These are phyloP conservation scores for Drosophila pandora DNA, from an alignment of 1,140 invertebrate genomes.

Conservation along the genomic window DNA sequence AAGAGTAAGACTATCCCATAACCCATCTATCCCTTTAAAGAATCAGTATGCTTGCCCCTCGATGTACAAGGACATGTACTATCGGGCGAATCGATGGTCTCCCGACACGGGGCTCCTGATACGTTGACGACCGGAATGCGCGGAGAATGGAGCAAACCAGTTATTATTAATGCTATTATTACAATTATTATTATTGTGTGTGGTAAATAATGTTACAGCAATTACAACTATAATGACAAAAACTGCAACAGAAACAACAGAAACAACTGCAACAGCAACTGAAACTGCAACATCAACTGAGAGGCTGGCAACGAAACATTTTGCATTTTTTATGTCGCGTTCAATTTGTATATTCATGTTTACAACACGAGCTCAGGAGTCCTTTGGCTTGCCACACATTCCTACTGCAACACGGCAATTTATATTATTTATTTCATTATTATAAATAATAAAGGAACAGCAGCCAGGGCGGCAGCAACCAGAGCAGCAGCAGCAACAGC, in stretches of 20 bases:
- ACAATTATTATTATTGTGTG: constrained; percentile 38
- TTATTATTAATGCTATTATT: constrained; percentile 29
- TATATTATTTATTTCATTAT: constrained; percentile 51
- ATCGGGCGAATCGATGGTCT: constrained; percentile 84
- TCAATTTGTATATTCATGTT: constrained; percentile 60
- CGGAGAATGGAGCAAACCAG: constrained; percentile 28
- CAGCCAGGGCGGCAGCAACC: background rate
- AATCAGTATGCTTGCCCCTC: constrained; percentile 87
- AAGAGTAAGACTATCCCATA: too few species aligned
- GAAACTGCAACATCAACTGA: constrained; percentile 23
- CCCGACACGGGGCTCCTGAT: constrained; percentile 80
- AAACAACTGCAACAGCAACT: constrained; percentile 15
- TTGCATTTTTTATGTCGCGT: constrained; percentile 61
- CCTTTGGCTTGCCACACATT: constrained; percentile 53
- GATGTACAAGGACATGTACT: constrained; percentile 90
- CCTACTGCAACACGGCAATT: constrained; percentile 24
- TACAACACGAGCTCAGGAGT: constrained; percentile 65
- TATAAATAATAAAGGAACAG: constrained; percentile 26
- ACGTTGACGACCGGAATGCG: constrained; percentile 65
- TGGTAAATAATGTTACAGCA: constrained; percentile 43
- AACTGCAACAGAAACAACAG: constrained; percentile 25
- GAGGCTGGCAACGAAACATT: constrained; percentile 44
- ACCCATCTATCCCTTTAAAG: constrained; percentile 70
- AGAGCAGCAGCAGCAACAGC: background rate
- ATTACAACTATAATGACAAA: constrained; percentile 44